Evolutionary conservation across 30 jellyfish, hydroid and myxozoan species (phyloP).

Genomic region (Cassiopea xamachana): DNA sequence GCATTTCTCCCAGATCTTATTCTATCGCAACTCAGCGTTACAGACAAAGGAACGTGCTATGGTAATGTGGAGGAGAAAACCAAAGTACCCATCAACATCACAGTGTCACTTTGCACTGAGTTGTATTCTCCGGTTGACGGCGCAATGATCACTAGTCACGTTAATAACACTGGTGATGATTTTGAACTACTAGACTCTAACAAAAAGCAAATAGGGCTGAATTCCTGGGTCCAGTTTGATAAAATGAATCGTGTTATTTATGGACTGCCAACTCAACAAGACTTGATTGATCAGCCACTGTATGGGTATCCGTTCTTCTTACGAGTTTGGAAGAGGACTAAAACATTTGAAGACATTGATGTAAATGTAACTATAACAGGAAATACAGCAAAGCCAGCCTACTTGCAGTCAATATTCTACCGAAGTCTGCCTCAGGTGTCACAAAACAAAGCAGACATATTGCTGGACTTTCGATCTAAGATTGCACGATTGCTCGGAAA

Average conservation of each 20-base stretch:
- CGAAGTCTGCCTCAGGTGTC: not conserved
- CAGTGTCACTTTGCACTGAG: conserved; percentile 58
- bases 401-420: conserved; percentile 11
- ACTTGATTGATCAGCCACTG: conserved; percentile 55
- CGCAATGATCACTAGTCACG: not conserved
- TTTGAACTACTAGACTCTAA: conserved; percentile 19
- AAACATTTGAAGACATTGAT: not conserved
- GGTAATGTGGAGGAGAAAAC: not conserved
- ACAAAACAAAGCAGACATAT: conserved; percentile 8
- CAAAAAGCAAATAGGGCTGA: not conserved
- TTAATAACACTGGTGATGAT: not conserved
- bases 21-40: conserved; percentile 5
- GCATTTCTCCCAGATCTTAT: conserved; percentile 39
- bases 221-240: conserved; percentile 91
- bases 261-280: conserved; percentile 81
- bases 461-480: conserved; percentile 9
- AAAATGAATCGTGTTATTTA: conserved; percentile 25
- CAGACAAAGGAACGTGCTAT: conserved; percentile 11
- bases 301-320: conserved; percentile 72
- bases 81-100: not conserved
- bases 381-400: conserved; percentile 22
- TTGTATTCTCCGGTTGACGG: conserved; percentile 16
- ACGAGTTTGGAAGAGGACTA: conserved; percentile 8
- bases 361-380: conserved; percentile 47
- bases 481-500: conserved; percentile 18